A percentile compares a stretch with the other conserved stretches of the same genome.
Conservation (phyloP, 30 jellyfish, hydroid and myxozoan species). For the Morbakka virulenta region DNA sequence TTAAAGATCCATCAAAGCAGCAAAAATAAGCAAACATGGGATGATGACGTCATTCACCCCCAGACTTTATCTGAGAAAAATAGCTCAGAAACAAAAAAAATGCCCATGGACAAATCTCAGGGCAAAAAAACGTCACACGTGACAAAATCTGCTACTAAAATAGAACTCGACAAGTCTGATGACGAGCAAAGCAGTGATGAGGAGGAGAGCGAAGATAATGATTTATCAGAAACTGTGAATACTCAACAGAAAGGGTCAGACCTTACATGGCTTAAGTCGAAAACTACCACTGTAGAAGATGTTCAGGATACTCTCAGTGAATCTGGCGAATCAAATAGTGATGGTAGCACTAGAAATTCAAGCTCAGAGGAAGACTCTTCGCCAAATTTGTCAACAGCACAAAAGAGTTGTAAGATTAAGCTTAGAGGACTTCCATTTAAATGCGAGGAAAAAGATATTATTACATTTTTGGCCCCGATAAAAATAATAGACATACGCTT, state of each 20-base stretch:
- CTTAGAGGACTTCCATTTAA: conserved; percentile 90
- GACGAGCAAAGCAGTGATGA: conserved; percentile 14
- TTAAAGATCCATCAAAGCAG: conserved; percentile 61
- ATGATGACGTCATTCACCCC: conserved; percentile 43
- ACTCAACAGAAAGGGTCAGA: conserved; percentile 36
- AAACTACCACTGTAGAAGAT: conserved; percentile 17
- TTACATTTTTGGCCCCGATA: conserved; percentile 71
- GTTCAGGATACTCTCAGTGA: not conserved
- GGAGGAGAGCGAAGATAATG: not conserved
- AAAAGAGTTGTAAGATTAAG: conserved; percentile 10
- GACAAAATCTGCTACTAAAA: not conserved
- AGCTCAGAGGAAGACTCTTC: conserved; percentile 23
- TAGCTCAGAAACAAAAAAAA: not conserved
- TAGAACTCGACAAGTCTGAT: not conserved
- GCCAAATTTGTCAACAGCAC: not conserved
- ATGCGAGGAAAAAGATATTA: conserved; percentile 76
- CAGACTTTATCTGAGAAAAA: not conserved
- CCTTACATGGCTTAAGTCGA: conserved; percentile 76
- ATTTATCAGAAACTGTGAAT: not conserved
- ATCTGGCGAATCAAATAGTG: not conserved
- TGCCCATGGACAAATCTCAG: not conserved
- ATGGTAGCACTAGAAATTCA: not conserved
- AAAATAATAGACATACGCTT: conserved; percentile 74
- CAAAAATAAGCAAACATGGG: conserved; percentile 71
- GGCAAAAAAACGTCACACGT: not conserved